phyloP scores from a whole-genome alignment of 2,797 vertebrate species.

The Poeciliopsis gracilis region DNA sequence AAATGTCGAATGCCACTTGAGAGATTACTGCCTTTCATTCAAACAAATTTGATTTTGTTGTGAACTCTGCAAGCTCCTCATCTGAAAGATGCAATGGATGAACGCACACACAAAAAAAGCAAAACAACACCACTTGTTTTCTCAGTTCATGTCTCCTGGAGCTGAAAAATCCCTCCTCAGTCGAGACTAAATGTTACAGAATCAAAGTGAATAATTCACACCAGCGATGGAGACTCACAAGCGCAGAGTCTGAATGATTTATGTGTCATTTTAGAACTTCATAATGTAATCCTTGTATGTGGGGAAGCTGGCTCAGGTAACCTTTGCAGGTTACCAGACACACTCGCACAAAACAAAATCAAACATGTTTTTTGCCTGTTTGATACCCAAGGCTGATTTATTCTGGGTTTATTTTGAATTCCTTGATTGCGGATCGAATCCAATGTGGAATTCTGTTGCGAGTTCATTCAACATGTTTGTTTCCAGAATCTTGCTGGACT shows the following conservation, averaged over 20 bases:
- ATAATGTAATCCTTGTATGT: slow-evolving; percentile 61
- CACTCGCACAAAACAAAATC: not conserved
- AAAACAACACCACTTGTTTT: slow-evolving; percentile 8
- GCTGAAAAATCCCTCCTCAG: slow-evolving; percentile 50
- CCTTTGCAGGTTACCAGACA: slow-evolving; percentile 23
- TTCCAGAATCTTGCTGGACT: slow-evolving; percentile 5
- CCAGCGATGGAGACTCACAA: slow-evolving; percentile 54
- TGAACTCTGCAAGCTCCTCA: slow-evolving; percentile 30
- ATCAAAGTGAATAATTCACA: slow-evolving; percentile 83
- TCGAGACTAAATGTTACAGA: slow-evolving; percentile 73
- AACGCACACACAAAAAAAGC: slow-evolving; percentile 22
- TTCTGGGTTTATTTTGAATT: slow-evolving; percentile 19
- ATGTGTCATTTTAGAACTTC: slow-evolving; percentile 77
- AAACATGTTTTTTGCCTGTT: not conserved
- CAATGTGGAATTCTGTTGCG: slow-evolving; percentile 3
- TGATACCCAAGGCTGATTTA: slow-evolving; percentile 6
- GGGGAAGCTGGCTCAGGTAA: slow-evolving; percentile 49
- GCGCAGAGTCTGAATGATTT: slow-evolving; percentile 77
- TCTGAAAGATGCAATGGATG: slow-evolving; percentile 21
- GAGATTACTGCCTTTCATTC: slow-evolving; percentile 32
- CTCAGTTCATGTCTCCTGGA: slow-evolving; percentile 30
- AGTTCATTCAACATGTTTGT: slow-evolving; percentile 34
- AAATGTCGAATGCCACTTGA: slow-evolving; percentile 48
- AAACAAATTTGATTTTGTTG: slow-evolving; percentile 35
- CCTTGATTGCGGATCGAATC: slow-evolving; percentile 13